Evolutionary conservation across 2,113 vertebrate species (phyloP), one percentile per base, ranked within the genome.

Genomic region (Paraplagusia blochii): DNA sequence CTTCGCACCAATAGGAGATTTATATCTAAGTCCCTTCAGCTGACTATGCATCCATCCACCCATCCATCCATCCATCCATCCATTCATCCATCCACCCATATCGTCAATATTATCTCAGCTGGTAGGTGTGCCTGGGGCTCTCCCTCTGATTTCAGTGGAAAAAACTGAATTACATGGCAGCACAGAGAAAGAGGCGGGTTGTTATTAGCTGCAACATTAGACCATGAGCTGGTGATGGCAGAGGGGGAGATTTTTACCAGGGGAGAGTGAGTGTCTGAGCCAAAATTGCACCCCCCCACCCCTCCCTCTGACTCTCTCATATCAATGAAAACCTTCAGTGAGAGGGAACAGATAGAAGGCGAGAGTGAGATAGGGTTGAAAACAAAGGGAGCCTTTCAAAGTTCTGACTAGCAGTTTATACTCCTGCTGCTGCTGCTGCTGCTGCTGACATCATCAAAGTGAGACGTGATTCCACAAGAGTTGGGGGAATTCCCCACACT

Each of bases 361-460:
- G 48, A 59, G 52, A 18, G 45, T 58, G 43, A 66, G 76, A 60
- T 22, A 15, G 44, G 14, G 59, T 22, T 11, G 15, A 13, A 74
- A 61, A 86, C 79, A 85, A 85, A 75, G 69, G 46, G 12, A 1
- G 46, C 76, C 75, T 83, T 85, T 87, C 63, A 87, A 58, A 68
- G 64, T 44, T 43, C 49, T 35, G 65, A 69, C 55, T 33, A 59
- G 35, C 58, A 65, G 80, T 75, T 74, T 59, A 62, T 66, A 4
- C 22, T 29, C 22, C 22, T 29, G 22, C 22, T 29, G 22, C 22
- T 29, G 22, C 22, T 29, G 22, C 22, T 29, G 22, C 22, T 6
- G 35, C 56, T 49, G 71, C 54, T 85, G 84, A 87, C 84, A 85
- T 88, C 85, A 84, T 88, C 79, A 84, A 86, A 80, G 74, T 79